Evolutionary conservation across 2,888 invertebrate genomes (phyloP).

Genomic region (Apamea sordens): DNA sequence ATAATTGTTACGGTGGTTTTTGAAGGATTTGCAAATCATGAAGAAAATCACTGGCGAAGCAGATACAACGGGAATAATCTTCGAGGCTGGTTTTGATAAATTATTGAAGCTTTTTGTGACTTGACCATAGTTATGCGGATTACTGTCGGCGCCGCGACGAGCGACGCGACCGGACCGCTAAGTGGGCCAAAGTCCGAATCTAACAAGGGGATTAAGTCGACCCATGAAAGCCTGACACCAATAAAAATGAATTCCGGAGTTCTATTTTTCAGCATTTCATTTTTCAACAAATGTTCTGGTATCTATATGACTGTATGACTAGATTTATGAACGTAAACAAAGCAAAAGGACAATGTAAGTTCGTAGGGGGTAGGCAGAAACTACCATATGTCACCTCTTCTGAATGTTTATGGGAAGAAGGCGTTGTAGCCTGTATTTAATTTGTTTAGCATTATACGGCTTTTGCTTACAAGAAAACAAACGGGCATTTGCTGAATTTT

Average conservation of each 20-base stretch:
- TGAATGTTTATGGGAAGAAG: background rate
- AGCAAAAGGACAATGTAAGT: background rate
- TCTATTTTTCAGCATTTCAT: conserved; percentile 23
- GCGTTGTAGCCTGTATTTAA: background rate
- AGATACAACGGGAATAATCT: conserved; percentile 48
- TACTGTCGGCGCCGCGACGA: conserved; percentile 34
- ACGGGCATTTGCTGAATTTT: background rate
- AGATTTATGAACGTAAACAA: background rate
- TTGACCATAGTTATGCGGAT: conserved; percentile 57
- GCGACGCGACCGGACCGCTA: conserved; percentile 42
- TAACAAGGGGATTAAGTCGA: conserved; percentile 58
- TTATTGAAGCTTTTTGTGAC: conserved; percentile 58
- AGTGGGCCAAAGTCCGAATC: conserved; percentile 44
- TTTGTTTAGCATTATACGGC: background rate
- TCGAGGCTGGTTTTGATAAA: conserved; percentile 57
- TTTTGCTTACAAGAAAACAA: background rate
- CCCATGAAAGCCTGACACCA: conserved; percentile 31
- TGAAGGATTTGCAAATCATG: conserved; percentile 39
- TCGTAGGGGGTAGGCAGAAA: background rate
- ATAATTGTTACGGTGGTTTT: conserved; percentile 5
- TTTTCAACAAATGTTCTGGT: conserved; percentile 19
- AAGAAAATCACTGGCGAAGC: conserved; percentile 27
- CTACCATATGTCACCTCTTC: background rate
- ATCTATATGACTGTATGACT: background rate
- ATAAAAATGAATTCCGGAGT: conserved; percentile 28